Conservation (phyloP, 2,113 vertebrate species). For the Pseudorhombus dupliciocellatus region DNA sequence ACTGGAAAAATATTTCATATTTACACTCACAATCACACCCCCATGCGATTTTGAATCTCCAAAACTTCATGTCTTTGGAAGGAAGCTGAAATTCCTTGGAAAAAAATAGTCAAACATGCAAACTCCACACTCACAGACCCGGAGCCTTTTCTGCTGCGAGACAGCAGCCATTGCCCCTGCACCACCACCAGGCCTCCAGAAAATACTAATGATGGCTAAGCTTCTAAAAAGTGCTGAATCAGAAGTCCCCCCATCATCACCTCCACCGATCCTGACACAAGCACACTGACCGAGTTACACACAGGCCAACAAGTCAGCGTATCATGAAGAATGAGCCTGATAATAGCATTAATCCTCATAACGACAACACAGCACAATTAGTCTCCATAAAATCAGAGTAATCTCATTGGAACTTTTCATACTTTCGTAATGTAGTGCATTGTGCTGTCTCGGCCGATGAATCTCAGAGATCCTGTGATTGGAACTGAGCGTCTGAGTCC, state of each 20-base stretch:
- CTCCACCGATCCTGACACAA: conserved; percentile 11
- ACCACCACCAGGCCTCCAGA: background rate
- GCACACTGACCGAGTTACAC: conserved; percentile 22
- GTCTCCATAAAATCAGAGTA: conserved; percentile 45
- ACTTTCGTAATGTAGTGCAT: conserved; percentile 8
- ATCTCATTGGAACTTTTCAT: conserved; percentile 17
- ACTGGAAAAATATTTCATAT: too few species aligned
- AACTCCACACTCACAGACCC: background rate
- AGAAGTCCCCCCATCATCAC: background rate
- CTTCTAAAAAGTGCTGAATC: background rate
- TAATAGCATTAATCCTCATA: conserved; percentile 16
- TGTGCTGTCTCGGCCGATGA: conserved; percentile 22
- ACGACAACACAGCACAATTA: conserved; percentile 62
- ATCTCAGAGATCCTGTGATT: conserved; percentile 24
- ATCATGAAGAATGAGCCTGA: conserved; percentile 33
- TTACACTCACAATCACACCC: background rate
- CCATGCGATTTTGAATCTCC: background rate
- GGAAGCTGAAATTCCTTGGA: too few species aligned
- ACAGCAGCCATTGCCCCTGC: background rate
- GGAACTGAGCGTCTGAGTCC: conserved; percentile 7
- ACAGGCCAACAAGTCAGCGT: conserved; percentile 9
- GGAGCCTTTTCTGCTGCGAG: background rate
- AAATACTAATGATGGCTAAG: background rate
- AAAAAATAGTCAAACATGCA: background rate
- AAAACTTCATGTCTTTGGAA: too few species aligned